Base-by-base conservation (phyloP, 2,888 invertebrate genomes). In the Spilosoma lubricipeda region DNA sequence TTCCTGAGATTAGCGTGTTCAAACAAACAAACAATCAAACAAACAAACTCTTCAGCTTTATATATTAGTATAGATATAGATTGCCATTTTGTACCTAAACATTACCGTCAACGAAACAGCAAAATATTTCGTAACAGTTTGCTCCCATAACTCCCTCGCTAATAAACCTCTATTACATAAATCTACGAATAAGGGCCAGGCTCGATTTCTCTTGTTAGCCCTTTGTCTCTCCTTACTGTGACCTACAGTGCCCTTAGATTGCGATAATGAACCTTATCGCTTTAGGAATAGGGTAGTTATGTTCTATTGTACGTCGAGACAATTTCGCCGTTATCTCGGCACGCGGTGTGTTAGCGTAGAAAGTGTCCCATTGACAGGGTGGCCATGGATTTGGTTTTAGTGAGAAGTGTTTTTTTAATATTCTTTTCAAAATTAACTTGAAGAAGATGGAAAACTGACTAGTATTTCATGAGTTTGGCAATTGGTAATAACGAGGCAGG, bases 331-430 rank as follows among this genome's bases (percentile, higher is more conserved):
- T 89, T 91, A 91, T 90, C 90, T 90, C 85, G 80, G 87, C 90
- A 88, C 87, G 75, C 86, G 87, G 85, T 88, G 87, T 89, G 89
- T 87, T 87, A 82, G 83, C 86, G 88, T 93, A 93, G 93, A 94
- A 93, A 93, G 94, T 94, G 93, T 93, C 92, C 90, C 91, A 89
- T 87, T 83, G 79, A 77, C 88, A 87, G 86, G 87, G 90, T 88
- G 88, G 79, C 90, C 80, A 87, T 80, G 75, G 72, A 23, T 27
- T 59, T 18, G 5, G 13, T 23, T 20, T 36, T 70, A 23, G 11
- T 39, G 18, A 9, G 27, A 5, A 59, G 27, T 27, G 5, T 15
- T 59, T 59, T 33, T 3, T 33, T 33, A 13, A n/a, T 18, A 56
- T 56, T 8, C 5, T 13, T 52, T 9, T 8, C 7, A 23, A 52